Percentiles rank a stretch among this genome's conserved stretches.
phyloP scores from a whole-genome alignment of 2,888 invertebrate species.

The Periphyllus acericola region DNA sequence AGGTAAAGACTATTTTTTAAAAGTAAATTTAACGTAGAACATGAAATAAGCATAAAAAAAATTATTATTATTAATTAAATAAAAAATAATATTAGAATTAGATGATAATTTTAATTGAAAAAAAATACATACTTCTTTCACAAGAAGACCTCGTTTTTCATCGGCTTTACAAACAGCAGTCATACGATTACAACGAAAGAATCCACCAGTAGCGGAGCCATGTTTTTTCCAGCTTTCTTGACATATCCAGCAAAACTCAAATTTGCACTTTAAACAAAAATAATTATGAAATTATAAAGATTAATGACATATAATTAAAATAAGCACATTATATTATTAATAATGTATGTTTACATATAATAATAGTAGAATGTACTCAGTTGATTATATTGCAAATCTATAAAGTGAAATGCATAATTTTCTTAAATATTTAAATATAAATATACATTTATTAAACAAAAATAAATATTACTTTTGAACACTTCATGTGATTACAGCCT shows the following conservation, averaged over 20 bases:
- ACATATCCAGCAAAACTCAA: slow-evolving; percentile 80
- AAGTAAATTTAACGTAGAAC: too few species aligned
- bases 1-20: too few species aligned
- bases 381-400: too few species aligned
- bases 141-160: slow-evolving; percentile 71
- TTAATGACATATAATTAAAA: background rate
- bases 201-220: slow-evolving; percentile 77
- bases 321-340: too few species aligned
- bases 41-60: too few species aligned
- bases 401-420: background rate
- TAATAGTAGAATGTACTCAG: too few species aligned
- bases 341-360: background rate
- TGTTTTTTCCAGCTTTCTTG: slow-evolving; percentile 78
- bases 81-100: too few species aligned
- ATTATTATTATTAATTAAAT: too few species aligned
- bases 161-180: slow-evolving; percentile 75
- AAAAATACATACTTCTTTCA: slow-evolving; percentile 69
- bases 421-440: background rate
- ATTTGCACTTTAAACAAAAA: slow-evolving; percentile 72
- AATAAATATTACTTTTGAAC: slow-evolving; percentile 71
- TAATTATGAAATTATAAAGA: background rate
- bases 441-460: background rate
- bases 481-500: slow-evolving; percentile 80
- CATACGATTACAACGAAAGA: slow-evolving; percentile 75
- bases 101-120: background rate